phyloP scores from a whole-genome alignment of 2,113 vertebrate genomes.

The Craseonycteris thonglongyai region DNA sequence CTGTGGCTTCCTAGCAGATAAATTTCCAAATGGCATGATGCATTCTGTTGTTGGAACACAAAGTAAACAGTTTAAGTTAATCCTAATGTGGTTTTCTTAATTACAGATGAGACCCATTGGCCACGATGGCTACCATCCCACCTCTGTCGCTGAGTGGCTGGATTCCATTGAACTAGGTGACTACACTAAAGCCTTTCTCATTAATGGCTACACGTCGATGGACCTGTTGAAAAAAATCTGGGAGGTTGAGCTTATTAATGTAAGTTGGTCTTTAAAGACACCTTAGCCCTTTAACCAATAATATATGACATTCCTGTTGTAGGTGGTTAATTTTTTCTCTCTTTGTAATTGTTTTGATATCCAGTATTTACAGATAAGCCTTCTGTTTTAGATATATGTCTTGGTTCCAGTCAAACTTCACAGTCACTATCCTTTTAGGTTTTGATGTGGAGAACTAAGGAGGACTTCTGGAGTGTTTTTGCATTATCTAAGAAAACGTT shows the following conservation, averaged over 20 bases:
- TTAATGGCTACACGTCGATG: conserved; percentile 98
- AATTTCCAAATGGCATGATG: background rate
- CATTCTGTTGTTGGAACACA: background rate
- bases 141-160: conserved; percentile 97
- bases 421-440: background rate
- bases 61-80: background rate
- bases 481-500: background rate
- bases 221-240: conserved; percentile 99
- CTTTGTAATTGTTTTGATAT: background rate
- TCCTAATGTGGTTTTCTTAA: conserved; percentile 51
- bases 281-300: background rate
- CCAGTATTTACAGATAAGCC: background rate
- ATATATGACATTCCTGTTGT: background rate
- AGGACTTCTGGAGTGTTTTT: background rate
- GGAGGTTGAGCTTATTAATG: conserved; percentile 98
- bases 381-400: conserved; percentile 17
- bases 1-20: conserved; percentile 25
- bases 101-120: conserved; percentile 93
- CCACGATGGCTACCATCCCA: conserved; percentile 94
- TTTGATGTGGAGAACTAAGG: background rate
- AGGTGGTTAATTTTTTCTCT: background rate
- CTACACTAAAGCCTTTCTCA: conserved; percentile 97
- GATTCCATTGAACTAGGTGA: conserved; percentile 96
- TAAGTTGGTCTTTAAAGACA: conserved; percentile 81
- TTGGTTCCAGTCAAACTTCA: background rate